Evolutionary conservation across 2,113 vertebrate species (phyloP).

Genomic region (Dunckerocampus dactyliophorus): DNA sequence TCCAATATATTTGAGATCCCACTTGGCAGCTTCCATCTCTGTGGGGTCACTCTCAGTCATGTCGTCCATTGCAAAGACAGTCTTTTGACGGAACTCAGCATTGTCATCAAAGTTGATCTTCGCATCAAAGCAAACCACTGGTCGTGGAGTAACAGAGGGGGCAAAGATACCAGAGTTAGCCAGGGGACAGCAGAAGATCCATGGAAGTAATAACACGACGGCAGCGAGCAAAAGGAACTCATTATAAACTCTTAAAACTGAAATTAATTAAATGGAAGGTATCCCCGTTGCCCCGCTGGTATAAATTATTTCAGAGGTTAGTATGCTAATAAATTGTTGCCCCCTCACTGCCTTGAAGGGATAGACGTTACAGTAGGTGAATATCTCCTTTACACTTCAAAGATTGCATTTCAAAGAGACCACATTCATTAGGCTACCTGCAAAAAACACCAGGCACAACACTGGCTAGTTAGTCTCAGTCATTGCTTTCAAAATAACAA

Average conservation of each 20-base stretch:
- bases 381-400: constrained; percentile 49
- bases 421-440: constrained; percentile 15
- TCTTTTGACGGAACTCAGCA: constrained; percentile 95
- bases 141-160: neutral
- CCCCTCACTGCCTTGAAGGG: constrained; percentile 26
- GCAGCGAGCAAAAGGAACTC: constrained; percentile 7
- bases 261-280: constrained; percentile 36
- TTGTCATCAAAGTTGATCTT: constrained; percentile 99
- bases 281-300: constrained; percentile 33
- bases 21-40: constrained; percentile 90
- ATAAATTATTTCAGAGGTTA: constrained; percentile 48
- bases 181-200: constrained; percentile 5
- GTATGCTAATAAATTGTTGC: constrained; percentile 26
- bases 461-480: neutral
- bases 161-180: neutral
- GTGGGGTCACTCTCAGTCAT: constrained; percentile 89
- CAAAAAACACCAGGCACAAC: constrained; percentile 7
- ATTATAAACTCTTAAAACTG: constrained; percentile 39
- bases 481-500: neutral
- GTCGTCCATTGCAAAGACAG: constrained; percentile 95
- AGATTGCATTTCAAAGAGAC: constrained; percentile 46
- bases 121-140: constrained; percentile 98
- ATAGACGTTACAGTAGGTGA: constrained; percentile 40
- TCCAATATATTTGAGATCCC: constrained; percentile 96
- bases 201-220: neutral